Evolutionary conservation across 2,888 invertebrate species (phyloP).

Genomic region (Caenorhabditis sp.): DNA sequence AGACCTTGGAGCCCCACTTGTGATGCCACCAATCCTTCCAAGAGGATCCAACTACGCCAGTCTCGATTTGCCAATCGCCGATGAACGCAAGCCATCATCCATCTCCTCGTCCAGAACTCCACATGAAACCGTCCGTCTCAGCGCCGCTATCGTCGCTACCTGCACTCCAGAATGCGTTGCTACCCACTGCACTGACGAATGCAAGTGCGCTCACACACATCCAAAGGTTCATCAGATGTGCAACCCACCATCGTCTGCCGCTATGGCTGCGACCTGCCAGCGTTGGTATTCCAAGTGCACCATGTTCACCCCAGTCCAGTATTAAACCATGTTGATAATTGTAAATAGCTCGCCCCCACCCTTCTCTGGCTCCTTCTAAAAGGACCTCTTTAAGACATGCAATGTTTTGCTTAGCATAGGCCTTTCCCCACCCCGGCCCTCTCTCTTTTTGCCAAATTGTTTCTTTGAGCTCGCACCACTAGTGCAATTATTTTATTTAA

Average conservation of each 20-base stretch:
- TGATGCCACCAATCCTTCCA: constrained; percentile 78
- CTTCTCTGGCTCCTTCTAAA: constrained; percentile 3
- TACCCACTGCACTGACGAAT: constrained; percentile 74
- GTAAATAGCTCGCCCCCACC: constrained; percentile 38
- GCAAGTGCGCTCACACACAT: constrained; percentile 78
- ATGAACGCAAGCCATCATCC: constrained; percentile 55
- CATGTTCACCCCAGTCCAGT: constrained; percentile 77
- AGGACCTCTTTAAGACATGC: constrained; percentile 44
- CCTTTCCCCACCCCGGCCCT: background rate
- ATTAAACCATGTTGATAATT: constrained; percentile 66
- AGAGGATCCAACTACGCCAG: constrained; percentile 67
- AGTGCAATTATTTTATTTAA: constrained; percentile 62
- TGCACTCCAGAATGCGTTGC: constrained; percentile 77
- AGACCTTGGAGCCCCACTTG: constrained; percentile 64
- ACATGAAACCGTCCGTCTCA: constrained; percentile 62
- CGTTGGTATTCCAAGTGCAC: constrained; percentile 79
- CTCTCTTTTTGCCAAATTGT: background rate
- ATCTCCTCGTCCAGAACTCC: constrained; percentile 29
- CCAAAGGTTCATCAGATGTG: constrained; percentile 79
- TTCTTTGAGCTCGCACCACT: constrained; percentile 53
- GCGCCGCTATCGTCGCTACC: constrained; percentile 73
- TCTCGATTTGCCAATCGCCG: constrained; percentile 72
- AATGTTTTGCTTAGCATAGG: constrained; percentile 38
- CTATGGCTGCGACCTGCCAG: constrained; percentile 75
- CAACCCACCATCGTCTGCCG: constrained; percentile 77